These are phyloP conservation scores for Ischnura elegans DNA, from an alignment of 2,888 invertebrate genomes.

Conservation along the genomic window DNA sequence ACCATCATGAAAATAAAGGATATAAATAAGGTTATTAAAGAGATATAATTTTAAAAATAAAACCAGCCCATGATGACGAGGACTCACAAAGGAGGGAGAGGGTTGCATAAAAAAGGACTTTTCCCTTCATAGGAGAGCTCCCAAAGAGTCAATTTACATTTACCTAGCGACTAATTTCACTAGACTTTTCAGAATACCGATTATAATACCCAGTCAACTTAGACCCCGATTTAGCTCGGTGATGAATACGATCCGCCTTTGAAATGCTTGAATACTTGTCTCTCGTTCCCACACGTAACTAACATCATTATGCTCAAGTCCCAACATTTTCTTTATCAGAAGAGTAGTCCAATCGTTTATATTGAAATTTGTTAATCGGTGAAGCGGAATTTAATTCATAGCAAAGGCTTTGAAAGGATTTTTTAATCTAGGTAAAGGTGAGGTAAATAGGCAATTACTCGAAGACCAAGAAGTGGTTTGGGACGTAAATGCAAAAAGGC, in stretches of 20 bases:
- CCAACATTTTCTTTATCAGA: not conserved
- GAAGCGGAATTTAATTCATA: no score
- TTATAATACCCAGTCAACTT: not conserved
- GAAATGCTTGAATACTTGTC: not conserved
- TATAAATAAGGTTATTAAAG: no score
- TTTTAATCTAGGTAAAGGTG: no score
- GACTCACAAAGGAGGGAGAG: no score
- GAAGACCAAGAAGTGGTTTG: no score
- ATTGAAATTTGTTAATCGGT: not conserved
- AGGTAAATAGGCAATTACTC: no score
- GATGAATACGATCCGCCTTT: not conserved
- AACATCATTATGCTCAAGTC: not conserved
- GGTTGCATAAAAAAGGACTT: not conserved
- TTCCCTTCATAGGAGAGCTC: not conserved
- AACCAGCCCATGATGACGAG: no score
- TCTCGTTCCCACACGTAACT: not conserved
- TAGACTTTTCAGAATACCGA: not conserved
- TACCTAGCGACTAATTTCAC: not conserved
- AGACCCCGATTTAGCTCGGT: not conserved
- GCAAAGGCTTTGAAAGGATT: no score
- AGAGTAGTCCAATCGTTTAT: not conserved
- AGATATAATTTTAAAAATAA: no score
- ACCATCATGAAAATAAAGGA: no score
- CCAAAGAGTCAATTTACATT: not conserved
- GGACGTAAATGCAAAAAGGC: no score